Evolutionary conservation across 2,797 vertebrate genomes (phyloP), one percentile per base, ranked within the genome.

Genomic region (Moxostoma hubbsi): DNA sequence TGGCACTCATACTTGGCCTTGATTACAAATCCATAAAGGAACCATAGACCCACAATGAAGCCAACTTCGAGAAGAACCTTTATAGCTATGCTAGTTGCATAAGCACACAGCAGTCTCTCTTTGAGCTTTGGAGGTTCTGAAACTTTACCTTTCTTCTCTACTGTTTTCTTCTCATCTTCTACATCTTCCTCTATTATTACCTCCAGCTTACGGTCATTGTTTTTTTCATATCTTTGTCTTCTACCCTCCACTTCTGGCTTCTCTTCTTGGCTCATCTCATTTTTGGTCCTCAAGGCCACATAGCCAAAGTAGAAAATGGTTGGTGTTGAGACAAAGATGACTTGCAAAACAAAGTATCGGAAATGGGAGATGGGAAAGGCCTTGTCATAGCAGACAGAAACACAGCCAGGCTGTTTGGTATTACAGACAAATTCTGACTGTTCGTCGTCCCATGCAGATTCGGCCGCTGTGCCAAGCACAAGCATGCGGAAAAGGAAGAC

Each of bases 301-400:
- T 93, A 95, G 68, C 91, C 94, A 15, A 94, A 94, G 76, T 93
- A 96, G 80, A 95, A 93, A 82, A 95, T 90, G 18, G 92, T 94
- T 0, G 95, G 95, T 0, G 94, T 94, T 53, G 94, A 95, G 76
- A 95, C 94, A 0, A 96, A 94, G 85, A 96, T 92, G 81, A 95
- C 88, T 74, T 95, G 95, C 8, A 96, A 90, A 78, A 95, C 91
- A 69, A 95, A 96, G 88, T 93, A 95, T 80, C 95, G 93, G 81
- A 94, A 94, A 89, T 95, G 95, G 4, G 95, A 96, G 82, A 96
- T 93, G 76, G 95, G 95, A 84, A 96, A 96, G 70, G 94, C 93
- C 73, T 86, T 92, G 88, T 96, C 94, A n/a, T 96, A 96, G 84
- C 95, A 96, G 69, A 93, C 94, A 0, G 91, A 68, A 1, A 88